Conservation (phyloP, 2,797 vertebrate species). For the Coracias cyanogaster region DNA sequence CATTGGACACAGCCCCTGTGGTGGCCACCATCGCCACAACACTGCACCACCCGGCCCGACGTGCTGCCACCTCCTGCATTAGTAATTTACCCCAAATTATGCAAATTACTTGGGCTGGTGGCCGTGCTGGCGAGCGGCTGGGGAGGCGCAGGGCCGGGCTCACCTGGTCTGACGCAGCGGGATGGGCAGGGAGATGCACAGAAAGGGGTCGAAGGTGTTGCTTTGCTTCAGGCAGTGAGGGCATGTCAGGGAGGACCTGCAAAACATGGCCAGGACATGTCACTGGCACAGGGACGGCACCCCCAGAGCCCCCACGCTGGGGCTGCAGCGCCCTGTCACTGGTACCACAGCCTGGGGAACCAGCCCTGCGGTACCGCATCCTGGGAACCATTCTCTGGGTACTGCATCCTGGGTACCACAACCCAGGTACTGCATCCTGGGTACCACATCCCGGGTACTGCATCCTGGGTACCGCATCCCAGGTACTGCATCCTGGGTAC, state of each 20-base stretch:
- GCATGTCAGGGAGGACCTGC: conserved; percentile 94
- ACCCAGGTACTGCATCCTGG: not conserved
- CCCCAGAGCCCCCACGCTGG: not conserved
- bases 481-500: not conserved
- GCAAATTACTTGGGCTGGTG: no score
- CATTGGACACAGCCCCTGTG: accelerated
- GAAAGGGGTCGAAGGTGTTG: conserved; percentile 94
- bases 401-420: no score
- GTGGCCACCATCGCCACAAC: not conserved
- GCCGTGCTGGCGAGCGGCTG: accelerated
- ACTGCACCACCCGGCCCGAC: accelerated
- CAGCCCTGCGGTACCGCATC: not conserved
- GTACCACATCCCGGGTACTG: not conserved
- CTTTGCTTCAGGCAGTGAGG: conserved; percentile 96
- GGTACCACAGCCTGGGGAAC: not conserved
- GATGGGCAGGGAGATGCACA: conserved; percentile 93
- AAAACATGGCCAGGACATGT: accelerated
- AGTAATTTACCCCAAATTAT: accelerated
- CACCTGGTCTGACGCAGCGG: conserved; percentile 93
- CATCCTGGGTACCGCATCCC: not conserved
- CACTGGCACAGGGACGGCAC: accelerated
- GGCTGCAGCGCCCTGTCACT: not conserved
- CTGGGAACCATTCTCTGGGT: not conserved
- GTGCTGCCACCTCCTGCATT: accelerated
- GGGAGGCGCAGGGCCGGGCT: not conserved